Percentiles rank a stretch among this genome's conserved stretches.
Evolutionary conservation across 2,888 invertebrate species (phyloP).

Genomic region (Apamea crenata): DNA sequence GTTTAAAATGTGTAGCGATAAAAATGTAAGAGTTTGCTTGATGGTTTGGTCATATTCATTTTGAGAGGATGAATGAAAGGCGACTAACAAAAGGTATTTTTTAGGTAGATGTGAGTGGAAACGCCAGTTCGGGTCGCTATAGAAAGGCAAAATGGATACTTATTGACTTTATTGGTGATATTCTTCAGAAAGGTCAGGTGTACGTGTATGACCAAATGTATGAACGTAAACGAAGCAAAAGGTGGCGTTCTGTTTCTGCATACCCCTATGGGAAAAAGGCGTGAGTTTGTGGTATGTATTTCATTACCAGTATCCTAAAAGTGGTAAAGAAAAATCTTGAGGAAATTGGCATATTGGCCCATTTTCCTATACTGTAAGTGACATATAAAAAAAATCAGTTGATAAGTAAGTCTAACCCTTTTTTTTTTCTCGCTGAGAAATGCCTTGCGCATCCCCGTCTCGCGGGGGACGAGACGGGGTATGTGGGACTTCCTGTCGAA

Average conservation of each 20-base stretch:
- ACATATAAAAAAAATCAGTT: background rate
- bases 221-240: background rate
- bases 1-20: too few relatives aligned
- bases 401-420: too few relatives aligned
- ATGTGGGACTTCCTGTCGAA: too few relatives aligned
- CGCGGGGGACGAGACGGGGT: too few relatives aligned
- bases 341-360: background rate
- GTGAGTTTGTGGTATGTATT: background rate
- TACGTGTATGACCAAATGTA: background rate
- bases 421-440: too few relatives aligned
- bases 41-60: background rate
- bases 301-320: background rate
- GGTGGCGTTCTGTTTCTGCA: background rate
- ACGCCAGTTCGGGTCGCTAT: background rate
- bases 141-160: background rate
- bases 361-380: background rate
- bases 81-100: background rate
- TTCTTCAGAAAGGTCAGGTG: background rate
- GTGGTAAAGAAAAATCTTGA: background rate
- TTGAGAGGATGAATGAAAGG: background rate
- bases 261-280: background rate
- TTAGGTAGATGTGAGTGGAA: background rate
- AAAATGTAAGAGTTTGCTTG: background rate
- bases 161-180: background rate
- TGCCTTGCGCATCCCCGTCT: too few relatives aligned